phyloP scores from a whole-genome alignment of 2,888 invertebrate species.

The Drosophila borborema region DNA sequence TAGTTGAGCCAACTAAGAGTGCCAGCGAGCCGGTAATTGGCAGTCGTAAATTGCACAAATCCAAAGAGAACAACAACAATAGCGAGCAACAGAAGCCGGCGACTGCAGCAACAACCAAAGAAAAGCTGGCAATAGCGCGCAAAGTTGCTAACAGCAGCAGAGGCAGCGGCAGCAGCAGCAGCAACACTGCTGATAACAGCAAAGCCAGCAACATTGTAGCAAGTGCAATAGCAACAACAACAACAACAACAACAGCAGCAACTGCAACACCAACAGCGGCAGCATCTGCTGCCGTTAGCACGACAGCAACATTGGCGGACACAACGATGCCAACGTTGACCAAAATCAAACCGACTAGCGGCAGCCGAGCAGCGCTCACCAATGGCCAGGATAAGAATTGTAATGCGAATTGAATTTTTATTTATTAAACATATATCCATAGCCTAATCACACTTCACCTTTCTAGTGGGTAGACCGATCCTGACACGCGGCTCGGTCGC shows the following conservation, averaged over 20 bases:
- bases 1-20: conserved; percentile 28
- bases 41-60: conserved; percentile 60
- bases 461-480: conserved; percentile 91
- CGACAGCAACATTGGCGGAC: conserved; percentile 70
- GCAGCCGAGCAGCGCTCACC: conserved; percentile 86
- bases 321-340: conserved; percentile 84
- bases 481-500: conserved; percentile 95
- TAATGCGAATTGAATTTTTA: conserved; percentile 50
- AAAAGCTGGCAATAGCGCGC: conserved; percentile 50
- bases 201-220: conserved; percentile 45
- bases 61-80: conserved; percentile 65
- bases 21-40: conserved; percentile 45
- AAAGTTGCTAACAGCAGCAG: conserved; percentile 46
- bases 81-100: conserved; percentile 58
- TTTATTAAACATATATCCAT: conserved; percentile 19
- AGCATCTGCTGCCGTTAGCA: conserved; percentile 43
- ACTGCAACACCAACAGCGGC: conserved; percentile 35
- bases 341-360: conserved; percentile 85
- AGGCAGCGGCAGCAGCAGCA: conserved; percentile 25
- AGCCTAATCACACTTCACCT: not conserved
- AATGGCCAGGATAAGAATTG: conserved; percentile 83
- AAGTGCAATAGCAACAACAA: conserved; percentile 34
- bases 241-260: conserved; percentile 55
- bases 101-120: conserved; percentile 52
- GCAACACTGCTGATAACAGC: conserved; percentile 44